Evolutionary conservation across 2,113 vertebrate genomes (phyloP), one percentile per base, ranked within the genome.

Genomic region (Psilopogon haemacephalus): DNA sequence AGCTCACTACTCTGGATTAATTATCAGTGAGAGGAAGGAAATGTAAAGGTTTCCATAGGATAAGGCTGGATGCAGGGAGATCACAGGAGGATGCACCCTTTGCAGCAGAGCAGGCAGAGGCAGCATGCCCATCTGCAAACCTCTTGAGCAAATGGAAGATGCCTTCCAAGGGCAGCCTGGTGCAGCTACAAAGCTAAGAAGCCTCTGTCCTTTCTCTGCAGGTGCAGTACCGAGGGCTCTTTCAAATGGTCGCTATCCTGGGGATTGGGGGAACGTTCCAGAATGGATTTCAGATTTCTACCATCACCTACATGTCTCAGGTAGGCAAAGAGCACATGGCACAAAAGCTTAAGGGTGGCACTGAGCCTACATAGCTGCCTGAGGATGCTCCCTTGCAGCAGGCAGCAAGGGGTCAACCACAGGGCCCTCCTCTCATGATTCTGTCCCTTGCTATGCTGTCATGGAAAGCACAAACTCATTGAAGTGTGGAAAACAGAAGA

Each of bases 181-280:
- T 48, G 40, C 52, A 59, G 33, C 30, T 67, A 60, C 27, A 71
- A 11, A 21, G 12, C 63, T 60, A 54, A 73, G 54, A 73, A 86
- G 33, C 5, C 54, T 75, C 72, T 60, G 6, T 87, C 71, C 64
- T 90, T 4, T 21, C 12, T 62, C 78, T 79, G 70, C 87, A 97
- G 97, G 78, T 87, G 19, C 95, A 97, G 33, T 95, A 97, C 80
- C 94, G 14, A 48, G 88, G 95, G 24, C 77, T 97, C 24, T 73
- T 97, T 42, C 95, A 12, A 78, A 91, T 97, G 91, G 58, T 96
- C 12, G 14, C 94, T 64, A 81, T 98, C 38, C 69, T 97, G 50
- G 98, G 98, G 54, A 97, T 98, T 0, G 98, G 98, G 52, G 98
- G 98, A 30, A 97, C 98, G 1, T 98, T 99, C 94, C 98, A 98